These are phyloP conservation scores for Xiphophorus couchianus DNA, from an alignment of 2,113 vertebrate species.

Conservation along the genomic window DNA sequence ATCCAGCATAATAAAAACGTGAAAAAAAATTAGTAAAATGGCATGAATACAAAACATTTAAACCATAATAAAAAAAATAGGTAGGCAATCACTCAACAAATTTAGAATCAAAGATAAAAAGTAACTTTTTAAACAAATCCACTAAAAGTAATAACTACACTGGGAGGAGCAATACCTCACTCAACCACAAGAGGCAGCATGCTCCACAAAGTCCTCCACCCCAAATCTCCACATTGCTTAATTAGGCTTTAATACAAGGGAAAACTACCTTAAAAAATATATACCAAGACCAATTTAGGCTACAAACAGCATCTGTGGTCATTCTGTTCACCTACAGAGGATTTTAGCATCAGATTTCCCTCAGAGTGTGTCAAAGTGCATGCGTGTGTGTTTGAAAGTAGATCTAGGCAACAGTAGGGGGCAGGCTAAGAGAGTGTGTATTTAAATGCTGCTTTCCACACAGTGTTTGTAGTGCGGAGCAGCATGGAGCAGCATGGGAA, in stretches of 20 bases:
- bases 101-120: constrained; percentile 18
- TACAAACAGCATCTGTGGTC: not conserved
- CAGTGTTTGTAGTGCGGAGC: constrained; percentile 60
- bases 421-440: constrained; percentile 85
- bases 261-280: constrained; percentile 50
- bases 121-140: constrained; percentile 34
- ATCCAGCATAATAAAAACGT: not conserved
- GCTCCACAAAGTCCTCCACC: constrained; percentile 80
- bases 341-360: constrained; percentile 34
- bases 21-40: not conserved
- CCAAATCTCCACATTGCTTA: constrained; percentile 44
- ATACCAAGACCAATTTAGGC: constrained; percentile 18
- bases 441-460: constrained; percentile 76
- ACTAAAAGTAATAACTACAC: constrained; percentile 46
- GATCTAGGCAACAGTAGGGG: constrained; percentile 82
- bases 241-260: constrained; percentile 46
- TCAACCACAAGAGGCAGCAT: constrained; percentile 77
- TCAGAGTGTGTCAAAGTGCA: constrained; percentile 58
- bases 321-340: constrained; percentile 8
- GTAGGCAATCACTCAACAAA: not conserved
- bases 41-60: not conserved
- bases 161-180: constrained; percentile 36
- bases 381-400: constrained; percentile 71
- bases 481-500: constrained; percentile 46
- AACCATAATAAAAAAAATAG: not conserved